Evolutionary conservation across 2,888 invertebrate species (phyloP).

Genomic region (Pristionchus maxplancki): DNA sequence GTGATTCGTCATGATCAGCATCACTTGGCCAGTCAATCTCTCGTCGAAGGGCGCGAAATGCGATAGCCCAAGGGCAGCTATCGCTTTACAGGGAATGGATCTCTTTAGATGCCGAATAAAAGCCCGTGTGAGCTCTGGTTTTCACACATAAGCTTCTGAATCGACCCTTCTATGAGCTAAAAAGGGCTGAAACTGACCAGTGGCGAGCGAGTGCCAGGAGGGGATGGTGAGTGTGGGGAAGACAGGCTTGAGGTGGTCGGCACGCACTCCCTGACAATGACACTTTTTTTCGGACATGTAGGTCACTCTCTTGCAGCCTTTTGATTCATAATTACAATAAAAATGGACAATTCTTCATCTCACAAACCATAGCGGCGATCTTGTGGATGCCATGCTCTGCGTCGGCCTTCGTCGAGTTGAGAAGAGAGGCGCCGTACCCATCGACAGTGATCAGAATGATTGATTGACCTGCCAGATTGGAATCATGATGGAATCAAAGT

Average conservation of each 20-base stretch:
- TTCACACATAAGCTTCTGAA: neutral
- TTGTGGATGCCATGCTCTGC: neutral
- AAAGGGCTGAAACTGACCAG: conserved; percentile 65
- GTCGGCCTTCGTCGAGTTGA: conserved; percentile 72
- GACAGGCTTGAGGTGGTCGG: conserved; percentile 71
- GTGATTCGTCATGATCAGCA: neutral
- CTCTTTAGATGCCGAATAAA: neutral
- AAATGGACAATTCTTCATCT: neutral
- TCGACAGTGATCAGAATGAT: conserved; percentile 74
- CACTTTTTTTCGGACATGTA: neutral
- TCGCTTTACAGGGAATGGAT: neutral
- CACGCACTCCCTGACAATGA: conserved; percentile 66
- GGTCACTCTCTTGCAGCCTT: neutral
- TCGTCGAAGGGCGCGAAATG: conserved; percentile 1
- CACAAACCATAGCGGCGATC: conserved; percentile 26
- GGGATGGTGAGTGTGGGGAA: conserved; percentile 77
- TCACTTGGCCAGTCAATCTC: neutral
- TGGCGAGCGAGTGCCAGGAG: conserved; percentile 75
- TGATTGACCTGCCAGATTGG: conserved; percentile 67
- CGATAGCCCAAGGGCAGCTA: neutral
- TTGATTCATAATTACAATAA: neutral
- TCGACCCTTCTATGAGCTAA: neutral
- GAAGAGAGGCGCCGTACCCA: conserved; percentile 73
- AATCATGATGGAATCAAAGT: neutral
- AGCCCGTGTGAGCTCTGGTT: neutral